A percentile compares a stretch with the other conserved stretches of the same genome.
These are phyloP conservation scores for Tachystola acroxantha DNA, from an alignment of 2,888 invertebrate species.

Conservation along the genomic window DNA sequence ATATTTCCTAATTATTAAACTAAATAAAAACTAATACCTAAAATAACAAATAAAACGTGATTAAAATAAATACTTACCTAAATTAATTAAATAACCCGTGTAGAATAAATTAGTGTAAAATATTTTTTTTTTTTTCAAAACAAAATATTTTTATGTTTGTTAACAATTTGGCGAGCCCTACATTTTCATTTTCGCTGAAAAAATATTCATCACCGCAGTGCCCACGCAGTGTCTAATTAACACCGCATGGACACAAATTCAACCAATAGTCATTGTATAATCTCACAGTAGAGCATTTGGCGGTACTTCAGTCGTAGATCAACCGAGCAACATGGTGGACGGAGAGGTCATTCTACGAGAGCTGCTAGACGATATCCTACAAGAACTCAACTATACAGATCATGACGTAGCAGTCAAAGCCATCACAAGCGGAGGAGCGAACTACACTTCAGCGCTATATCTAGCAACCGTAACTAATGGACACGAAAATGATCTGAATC, in stretches of 20 bases:
- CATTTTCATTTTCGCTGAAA: no score
- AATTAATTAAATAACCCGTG: no score
- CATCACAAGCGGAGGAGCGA: slow-evolving; percentile 38
- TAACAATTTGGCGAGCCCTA: no score
- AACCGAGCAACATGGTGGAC: slow-evolving; percentile 27
- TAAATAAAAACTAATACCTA: no score
- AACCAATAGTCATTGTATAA: slow-evolving; percentile 3
- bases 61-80: no score
- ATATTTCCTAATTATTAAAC: no score
- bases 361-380: slow-evolving; percentile 26
- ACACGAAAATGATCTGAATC: slow-evolving; percentile 23
- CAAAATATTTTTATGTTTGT: no score
- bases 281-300: not conserved
- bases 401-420: slow-evolving; percentile 21
- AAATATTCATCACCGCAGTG: no score
- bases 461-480: slow-evolving; percentile 19
- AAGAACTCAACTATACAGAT: slow-evolving; percentile 19
- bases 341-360: slow-evolving; percentile 24
- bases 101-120: no score
- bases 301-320: slow-evolving; percentile 7
- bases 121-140: no score
- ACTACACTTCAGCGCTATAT: slow-evolving; percentile 37
- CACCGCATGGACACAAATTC: not conserved
- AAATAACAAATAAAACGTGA: no score
- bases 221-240: not conserved